Conservation (phyloP, 2,113 vertebrate genomes). For the Zosterops borbonicus region DNA sequence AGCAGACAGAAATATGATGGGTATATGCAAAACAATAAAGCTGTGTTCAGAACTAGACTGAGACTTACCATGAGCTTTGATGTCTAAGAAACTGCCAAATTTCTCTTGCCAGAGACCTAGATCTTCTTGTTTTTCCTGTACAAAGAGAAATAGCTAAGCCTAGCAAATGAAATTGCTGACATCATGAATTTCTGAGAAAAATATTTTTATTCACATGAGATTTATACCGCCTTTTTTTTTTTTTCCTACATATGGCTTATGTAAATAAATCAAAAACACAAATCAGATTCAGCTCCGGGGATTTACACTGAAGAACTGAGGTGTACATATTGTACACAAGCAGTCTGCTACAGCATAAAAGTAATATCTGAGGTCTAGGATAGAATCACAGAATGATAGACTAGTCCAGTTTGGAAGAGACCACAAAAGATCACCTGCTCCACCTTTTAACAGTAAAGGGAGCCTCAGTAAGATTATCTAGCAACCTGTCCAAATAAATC, state of each 20-base stretch:
- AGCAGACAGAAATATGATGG: not conserved
- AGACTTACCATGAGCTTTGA: slow-evolving; percentile 85
- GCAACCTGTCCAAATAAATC: not conserved
- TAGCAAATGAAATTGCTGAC: not conserved
- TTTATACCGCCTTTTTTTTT: not conserved
- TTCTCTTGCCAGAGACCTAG: slow-evolving; percentile 83
- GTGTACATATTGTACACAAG: not conserved
- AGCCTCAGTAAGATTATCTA: not conserved
- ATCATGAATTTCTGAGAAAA: not conserved
- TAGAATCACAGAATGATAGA: not conserved
- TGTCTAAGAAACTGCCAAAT: slow-evolving; percentile 84
- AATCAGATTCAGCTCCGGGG: not conserved
- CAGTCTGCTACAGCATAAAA: not conserved
- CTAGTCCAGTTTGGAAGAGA: not conserved
- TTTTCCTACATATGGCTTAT: not conserved
- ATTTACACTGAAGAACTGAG: not conserved
- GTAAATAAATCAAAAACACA: not conserved
- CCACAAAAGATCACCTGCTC: not conserved
- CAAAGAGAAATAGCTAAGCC: not conserved
- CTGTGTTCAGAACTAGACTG: not conserved
- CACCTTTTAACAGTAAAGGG: not conserved
- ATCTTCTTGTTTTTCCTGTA: slow-evolving; percentile 72
- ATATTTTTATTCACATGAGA: not conserved
- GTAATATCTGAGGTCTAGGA: not conserved
- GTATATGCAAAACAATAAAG: slow-evolving; percentile 9